Percentiles rank a stretch among this genome's conserved stretches.
phyloP scores from a whole-genome alignment of 2,113 vertebrate genomes.

The Corvus cornix region DNA sequence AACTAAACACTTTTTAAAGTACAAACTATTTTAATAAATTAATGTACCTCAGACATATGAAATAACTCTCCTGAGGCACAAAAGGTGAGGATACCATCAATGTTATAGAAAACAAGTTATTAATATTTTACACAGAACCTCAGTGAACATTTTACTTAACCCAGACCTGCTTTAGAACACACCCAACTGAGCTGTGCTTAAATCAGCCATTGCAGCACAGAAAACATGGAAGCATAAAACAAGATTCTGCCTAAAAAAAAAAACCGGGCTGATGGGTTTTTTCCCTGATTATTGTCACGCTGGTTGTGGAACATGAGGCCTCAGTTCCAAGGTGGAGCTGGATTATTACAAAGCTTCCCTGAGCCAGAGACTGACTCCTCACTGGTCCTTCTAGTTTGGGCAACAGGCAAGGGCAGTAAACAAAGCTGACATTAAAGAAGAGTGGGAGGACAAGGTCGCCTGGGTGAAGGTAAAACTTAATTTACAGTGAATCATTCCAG shows the following conservation, averaged over 20 bases:
- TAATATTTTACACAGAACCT: background rate
- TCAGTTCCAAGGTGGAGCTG: background rate
- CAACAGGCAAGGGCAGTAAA: background rate
- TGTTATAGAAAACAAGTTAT: background rate
- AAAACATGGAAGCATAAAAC: background rate
- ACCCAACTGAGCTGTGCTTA: background rate
- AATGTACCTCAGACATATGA: background rate
- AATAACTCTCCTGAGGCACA: background rate
- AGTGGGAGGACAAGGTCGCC: background rate
- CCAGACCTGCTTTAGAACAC: background rate
- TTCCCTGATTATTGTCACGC: background rate
- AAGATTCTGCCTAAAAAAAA: background rate
- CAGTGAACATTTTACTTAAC: background rate
- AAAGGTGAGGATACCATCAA: background rate
- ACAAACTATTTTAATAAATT: background rate
- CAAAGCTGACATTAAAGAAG: background rate
- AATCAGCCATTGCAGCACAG: background rate
- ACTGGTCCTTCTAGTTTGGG: constrained; percentile 20
- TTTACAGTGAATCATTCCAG: constrained; percentile 22
- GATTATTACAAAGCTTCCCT: background rate
- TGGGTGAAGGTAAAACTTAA: background rate
- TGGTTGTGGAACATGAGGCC: background rate
- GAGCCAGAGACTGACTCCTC: background rate
- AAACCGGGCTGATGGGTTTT: rapidly evolving
- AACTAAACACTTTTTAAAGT: background rate